These are phyloP conservation scores for Aphrophora alni DNA, from an alignment of 2,888 invertebrate genomes.

Conservation along the genomic window DNA sequence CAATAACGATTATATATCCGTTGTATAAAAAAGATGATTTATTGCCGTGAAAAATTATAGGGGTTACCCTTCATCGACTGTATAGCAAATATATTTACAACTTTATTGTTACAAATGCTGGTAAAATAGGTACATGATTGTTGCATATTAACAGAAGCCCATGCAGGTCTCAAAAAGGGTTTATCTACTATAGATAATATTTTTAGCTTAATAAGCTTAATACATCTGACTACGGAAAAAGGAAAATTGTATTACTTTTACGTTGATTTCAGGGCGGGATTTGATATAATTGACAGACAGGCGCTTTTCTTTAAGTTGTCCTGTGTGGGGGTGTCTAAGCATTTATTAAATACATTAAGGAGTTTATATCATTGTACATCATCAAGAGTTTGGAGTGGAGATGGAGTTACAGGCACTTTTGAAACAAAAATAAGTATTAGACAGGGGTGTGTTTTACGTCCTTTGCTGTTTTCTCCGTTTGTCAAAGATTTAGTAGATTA, in stretches of 20 bases:
- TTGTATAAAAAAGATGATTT: slow-evolving; percentile 11
- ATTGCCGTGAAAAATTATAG: no score
- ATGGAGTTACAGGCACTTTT: no score
- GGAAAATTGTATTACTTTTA: slow-evolving; percentile 41
- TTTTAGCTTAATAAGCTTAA: slow-evolving; percentile 38
- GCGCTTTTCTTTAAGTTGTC: slow-evolving; percentile 38
- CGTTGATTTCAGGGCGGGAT: slow-evolving; percentile 41
- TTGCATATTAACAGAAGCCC: slow-evolving; percentile 38
- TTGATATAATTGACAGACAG: slow-evolving; percentile 42
- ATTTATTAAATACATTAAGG: no score
- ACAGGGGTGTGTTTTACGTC: no score
- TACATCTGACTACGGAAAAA: slow-evolving; percentile 30
- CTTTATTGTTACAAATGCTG: not conserved
- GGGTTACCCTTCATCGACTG: not conserved
- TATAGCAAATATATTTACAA: not conserved
- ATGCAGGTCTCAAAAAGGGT: slow-evolving; percentile 41
- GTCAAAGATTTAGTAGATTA: no score
- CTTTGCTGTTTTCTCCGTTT: no score
- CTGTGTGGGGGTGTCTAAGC: no score
- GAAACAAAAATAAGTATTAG: no score
- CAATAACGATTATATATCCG: not conserved
- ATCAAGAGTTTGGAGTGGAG: no score
- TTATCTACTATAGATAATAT: slow-evolving; percentile 42
- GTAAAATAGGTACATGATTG: not conserved
- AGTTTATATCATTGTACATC: no score